Percentiles rank a stretch among this genome's conserved stretches.
Conservation (phyloP, 2,888 invertebrate species). For the Xanthostigma xanthostigma region DNA sequence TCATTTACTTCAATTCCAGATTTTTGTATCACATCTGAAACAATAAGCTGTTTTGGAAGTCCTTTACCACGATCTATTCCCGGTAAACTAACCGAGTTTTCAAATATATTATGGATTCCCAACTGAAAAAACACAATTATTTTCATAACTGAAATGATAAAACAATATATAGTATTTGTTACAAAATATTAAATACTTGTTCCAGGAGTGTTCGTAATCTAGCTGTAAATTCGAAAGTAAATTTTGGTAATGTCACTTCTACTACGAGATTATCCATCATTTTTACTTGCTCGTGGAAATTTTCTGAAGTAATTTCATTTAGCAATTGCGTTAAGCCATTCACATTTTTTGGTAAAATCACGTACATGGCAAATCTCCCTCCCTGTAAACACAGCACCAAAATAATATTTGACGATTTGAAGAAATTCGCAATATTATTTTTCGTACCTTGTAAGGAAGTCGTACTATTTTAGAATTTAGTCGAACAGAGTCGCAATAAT, state of each 20-base stretch:
- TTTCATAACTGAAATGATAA: neutral
- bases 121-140: slow-evolving; percentile 30
- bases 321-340: slow-evolving; percentile 45
- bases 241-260: slow-evolving; percentile 54
- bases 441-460: slow-evolving; percentile 51
- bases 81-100: slow-evolving; percentile 50
- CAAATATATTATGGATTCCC: slow-evolving; percentile 59
- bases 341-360: slow-evolving; percentile 50
- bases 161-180: slow-evolving; percentile 1
- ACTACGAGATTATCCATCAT: slow-evolving; percentile 42
- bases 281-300: slow-evolving; percentile 39
- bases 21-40: slow-evolving; percentile 59
- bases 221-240: slow-evolving; percentile 54
- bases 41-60: slow-evolving; percentile 20
- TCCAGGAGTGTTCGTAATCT: slow-evolving; percentile 42
- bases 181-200: slow-evolving; percentile 32
- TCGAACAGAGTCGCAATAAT: slow-evolving; percentile 41
- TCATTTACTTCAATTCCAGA: slow-evolving; percentile 66
- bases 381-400: slow-evolving; percentile 35
- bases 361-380: slow-evolving; percentile 55
- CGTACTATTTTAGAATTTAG: slow-evolving; percentile 56
- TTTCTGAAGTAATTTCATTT: slow-evolving; percentile 36
- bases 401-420: neutral
- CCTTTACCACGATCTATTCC: slow-evolving; percentile 45
- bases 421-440: slow-evolving; percentile 2